These are phyloP conservation scores for Mesorhabditis sp. DNA, from an alignment of 2,888 invertebrate genomes.

Conservation along the genomic window DNA sequence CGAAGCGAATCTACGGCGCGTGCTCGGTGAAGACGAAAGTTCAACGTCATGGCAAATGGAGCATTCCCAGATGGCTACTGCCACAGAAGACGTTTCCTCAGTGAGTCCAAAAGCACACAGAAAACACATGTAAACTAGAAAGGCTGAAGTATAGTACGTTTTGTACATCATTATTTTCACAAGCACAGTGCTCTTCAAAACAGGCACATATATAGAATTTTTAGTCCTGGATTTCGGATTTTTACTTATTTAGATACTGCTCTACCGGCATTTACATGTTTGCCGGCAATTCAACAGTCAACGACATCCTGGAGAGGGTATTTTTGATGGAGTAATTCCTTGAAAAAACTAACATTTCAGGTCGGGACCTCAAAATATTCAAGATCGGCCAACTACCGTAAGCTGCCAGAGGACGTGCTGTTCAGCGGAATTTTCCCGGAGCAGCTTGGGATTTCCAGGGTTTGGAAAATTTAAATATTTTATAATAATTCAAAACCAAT, in stretches of 20 bases:
- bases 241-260: not conserved
- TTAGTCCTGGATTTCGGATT: too few relatives aligned
- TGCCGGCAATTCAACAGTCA: not conserved
- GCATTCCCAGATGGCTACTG: not conserved
- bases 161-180: too few relatives aligned
- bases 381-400: not conserved
- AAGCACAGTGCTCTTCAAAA: too few relatives aligned
- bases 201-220: too few relatives aligned
- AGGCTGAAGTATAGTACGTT: too few relatives aligned
- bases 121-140: too few relatives aligned
- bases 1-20: not conserved
- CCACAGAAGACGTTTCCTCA: not conserved
- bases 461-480: too few relatives aligned
- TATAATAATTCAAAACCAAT: too few relatives aligned
- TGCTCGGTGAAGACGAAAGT: slow-evolving; percentile 5
- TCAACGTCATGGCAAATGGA: not conserved
- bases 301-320: not conserved
- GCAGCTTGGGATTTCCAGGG: not conserved
- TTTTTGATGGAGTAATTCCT: too few relatives aligned
- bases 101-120: not conserved
- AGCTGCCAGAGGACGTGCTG: not conserved
- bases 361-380: not conserved
- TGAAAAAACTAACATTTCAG: too few relatives aligned
- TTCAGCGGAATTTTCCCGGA: not conserved
- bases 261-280: not conserved